phyloP scores from a whole-genome alignment of 2,113 vertebrate species.

The Euleptes europaea region DNA sequence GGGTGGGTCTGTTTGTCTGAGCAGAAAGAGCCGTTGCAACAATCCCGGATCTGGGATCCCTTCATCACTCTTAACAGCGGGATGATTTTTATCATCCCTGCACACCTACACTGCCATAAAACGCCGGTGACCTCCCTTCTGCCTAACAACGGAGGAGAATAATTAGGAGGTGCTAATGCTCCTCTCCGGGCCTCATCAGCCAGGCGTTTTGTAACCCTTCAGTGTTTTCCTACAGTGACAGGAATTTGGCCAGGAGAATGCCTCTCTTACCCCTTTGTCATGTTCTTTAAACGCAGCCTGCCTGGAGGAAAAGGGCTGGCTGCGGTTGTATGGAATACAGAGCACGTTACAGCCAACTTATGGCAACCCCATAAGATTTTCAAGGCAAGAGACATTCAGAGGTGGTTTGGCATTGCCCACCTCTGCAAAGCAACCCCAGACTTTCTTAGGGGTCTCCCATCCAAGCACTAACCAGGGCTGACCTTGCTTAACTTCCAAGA shows the following conservation, averaged over 20 bases:
- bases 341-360: too few relatives aligned
- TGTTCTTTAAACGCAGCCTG: neutral
- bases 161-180: constrained; percentile 53
- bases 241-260: neutral
- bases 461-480: too few relatives aligned
- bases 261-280: neutral
- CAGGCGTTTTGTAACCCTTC: neutral
- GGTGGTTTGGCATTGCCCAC: too few relatives aligned
- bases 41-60: neutral
- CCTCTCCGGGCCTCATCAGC: constrained; percentile 5
- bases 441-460: too few relatives aligned
- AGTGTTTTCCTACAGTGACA: neutral
- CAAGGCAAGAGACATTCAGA: too few relatives aligned
- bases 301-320: accelerated
- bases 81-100: constrained; percentile 4
- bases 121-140: constrained; percentile 34
- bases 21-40: constrained; percentile 19
- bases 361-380: too few relatives aligned
- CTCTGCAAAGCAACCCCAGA: too few relatives aligned
- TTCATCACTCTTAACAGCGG: neutral
- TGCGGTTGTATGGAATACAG: neutral
- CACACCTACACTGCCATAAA: constrained; percentile 29
- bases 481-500: too few relatives aligned
- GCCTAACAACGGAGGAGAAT: constrained; percentile 43
- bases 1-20: constrained; percentile 48